These are phyloP conservation scores for Cryptus viduatorius DNA, from an alignment of 2,888 invertebrate genomes.

Conservation along the genomic window DNA sequence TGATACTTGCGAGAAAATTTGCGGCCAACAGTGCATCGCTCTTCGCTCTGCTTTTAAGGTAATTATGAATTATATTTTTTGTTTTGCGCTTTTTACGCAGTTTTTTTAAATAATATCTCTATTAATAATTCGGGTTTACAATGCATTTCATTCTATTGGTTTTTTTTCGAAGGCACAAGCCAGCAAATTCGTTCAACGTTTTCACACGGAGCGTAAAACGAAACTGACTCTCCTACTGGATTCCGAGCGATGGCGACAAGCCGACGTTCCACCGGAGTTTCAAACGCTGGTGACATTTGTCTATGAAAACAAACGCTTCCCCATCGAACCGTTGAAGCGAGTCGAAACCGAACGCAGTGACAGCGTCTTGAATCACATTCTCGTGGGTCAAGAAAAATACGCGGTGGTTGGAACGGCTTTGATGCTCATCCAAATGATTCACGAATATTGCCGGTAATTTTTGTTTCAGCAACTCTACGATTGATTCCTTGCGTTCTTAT, in stretches of 20 bases:
- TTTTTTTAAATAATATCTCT: neutral
- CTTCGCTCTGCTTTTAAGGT: constrained; percentile 92
- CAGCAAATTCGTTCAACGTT: constrained; percentile 95
- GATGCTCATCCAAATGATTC: constrained; percentile 94
- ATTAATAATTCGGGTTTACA: constrained; percentile 18
- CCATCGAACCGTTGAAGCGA: constrained; percentile 78
- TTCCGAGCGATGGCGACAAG: constrained; percentile 96
- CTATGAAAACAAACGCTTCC: constrained; percentile 86
- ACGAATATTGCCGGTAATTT: constrained; percentile 93
- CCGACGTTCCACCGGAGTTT: constrained; percentile 95
- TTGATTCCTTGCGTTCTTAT: constrained; percentile 56
- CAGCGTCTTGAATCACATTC: constrained; percentile 81
- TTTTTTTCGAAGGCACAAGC: constrained; percentile 88
- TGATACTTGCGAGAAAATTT: constrained; percentile 90
- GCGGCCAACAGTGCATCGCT: constrained; percentile 91
- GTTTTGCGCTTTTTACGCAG: constrained; percentile 7
- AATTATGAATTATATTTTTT: constrained; percentile 19
- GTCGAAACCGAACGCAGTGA: constrained; percentile 82
- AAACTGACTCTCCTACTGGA: constrained; percentile 95
- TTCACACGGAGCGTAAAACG: constrained; percentile 95
- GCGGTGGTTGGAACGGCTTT: constrained; percentile 93
- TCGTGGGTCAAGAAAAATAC: constrained; percentile 90
- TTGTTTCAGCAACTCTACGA: neutral
- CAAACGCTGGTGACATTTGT: constrained; percentile 90
- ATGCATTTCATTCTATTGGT: constrained; percentile 27